Percentiles rank a stretch among this genome's conserved stretches.
Evolutionary conservation across 2,888 invertebrate species (phyloP).

Genomic region (Tachina grossa): DNA sequence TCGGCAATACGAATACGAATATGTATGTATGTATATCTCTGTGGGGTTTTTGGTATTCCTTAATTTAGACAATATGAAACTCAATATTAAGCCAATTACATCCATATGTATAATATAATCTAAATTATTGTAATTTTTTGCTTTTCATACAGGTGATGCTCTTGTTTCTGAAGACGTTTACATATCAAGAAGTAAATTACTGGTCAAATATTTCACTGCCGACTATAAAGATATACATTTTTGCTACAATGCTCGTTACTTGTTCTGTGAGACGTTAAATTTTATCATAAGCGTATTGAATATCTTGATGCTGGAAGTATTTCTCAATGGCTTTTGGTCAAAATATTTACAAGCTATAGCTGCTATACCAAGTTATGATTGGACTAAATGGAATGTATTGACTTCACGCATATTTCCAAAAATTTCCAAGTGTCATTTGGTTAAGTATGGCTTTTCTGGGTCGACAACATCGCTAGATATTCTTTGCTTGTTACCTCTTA

Average conservation of each 20-base stretch:
- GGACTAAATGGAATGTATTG: slow-evolving; percentile 79
- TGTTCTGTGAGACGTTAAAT: slow-evolving; percentile 89
- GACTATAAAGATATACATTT: slow-evolving; percentile 79
- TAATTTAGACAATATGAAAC: neutral
- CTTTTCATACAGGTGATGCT: slow-evolving; percentile 72
- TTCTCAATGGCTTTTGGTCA: slow-evolving; percentile 80
- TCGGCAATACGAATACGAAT: too few relatives aligned
- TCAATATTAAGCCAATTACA: neutral
- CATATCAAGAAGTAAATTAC: slow-evolving; percentile 72
- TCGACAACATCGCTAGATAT: slow-evolving; percentile 90
- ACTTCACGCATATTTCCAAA: slow-evolving; percentile 83
- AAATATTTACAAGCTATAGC: slow-evolving; percentile 78
- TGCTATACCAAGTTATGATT: slow-evolving; percentile 77
- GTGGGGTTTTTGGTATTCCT: too few relatives aligned
- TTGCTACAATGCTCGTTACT: slow-evolving; percentile 86
- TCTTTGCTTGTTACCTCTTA: slow-evolving; percentile 89
- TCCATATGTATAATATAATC: neutral
- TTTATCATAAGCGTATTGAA: slow-evolving; percentile 86
- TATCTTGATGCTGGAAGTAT: slow-evolving; percentile 78
- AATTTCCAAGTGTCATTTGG: slow-evolving; percentile 95
- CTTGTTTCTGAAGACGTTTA: slow-evolving; percentile 75
- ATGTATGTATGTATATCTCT: too few relatives aligned
- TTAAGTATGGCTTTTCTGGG: slow-evolving; percentile 93
- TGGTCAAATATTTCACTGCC: slow-evolving; percentile 78
- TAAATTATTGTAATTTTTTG: neutral